A percentile compares a stretch with the other conserved stretches of the same genome.
phyloP scores from a whole-genome alignment of 2,888 invertebrate genomes.

The Buathra laborator region DNA sequence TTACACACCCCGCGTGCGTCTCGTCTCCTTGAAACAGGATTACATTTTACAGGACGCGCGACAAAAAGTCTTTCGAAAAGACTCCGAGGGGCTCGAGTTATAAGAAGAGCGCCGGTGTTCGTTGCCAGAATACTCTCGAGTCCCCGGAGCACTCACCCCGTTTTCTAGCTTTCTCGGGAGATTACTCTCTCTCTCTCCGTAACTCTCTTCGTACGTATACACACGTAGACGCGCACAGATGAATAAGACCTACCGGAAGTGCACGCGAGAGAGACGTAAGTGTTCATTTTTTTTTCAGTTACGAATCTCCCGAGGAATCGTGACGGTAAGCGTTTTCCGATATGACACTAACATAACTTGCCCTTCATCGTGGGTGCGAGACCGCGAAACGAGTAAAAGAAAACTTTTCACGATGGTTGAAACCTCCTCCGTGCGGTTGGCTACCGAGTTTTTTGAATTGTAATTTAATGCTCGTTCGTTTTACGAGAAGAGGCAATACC shows the following conservation, averaged over 20 bases:
- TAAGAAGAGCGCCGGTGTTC: background rate
- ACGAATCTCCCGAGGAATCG: slow-evolving; percentile 4
- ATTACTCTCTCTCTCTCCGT: background rate
- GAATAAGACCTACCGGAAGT: background rate
- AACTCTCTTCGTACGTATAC: background rate
- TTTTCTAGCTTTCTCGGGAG: slow-evolving; percentile 13
- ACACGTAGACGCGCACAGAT: background rate
- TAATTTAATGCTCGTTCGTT: slow-evolving; percentile 30
- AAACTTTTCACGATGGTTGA: slow-evolving; percentile 26
- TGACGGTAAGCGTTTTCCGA: slow-evolving; percentile 58
- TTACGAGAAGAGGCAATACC: slow-evolving; percentile 11
- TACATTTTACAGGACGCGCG: background rate
- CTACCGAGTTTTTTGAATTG: slow-evolving; percentile 17
- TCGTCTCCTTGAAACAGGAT: slow-evolving; percentile 14
- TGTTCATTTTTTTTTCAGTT: slow-evolving; percentile 41
- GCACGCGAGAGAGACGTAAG: slow-evolving; percentile 8
- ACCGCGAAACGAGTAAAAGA: slow-evolving; percentile 5
- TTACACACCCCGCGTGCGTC: background rate
- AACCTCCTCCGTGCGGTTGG: background rate
- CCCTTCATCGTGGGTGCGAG: background rate
- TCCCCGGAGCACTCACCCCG: slow-evolving; percentile 24
- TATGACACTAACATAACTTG: slow-evolving; percentile 47
- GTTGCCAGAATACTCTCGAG: slow-evolving; percentile 1
- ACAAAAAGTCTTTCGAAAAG: slow-evolving; percentile 1
- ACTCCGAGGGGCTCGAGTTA: background rate